Evolutionary conservation across 2,797 vertebrate genomes (phyloP), one percentile per base, ranked within the genome.

Genomic region (Pseudochirops corinnae): DNA sequence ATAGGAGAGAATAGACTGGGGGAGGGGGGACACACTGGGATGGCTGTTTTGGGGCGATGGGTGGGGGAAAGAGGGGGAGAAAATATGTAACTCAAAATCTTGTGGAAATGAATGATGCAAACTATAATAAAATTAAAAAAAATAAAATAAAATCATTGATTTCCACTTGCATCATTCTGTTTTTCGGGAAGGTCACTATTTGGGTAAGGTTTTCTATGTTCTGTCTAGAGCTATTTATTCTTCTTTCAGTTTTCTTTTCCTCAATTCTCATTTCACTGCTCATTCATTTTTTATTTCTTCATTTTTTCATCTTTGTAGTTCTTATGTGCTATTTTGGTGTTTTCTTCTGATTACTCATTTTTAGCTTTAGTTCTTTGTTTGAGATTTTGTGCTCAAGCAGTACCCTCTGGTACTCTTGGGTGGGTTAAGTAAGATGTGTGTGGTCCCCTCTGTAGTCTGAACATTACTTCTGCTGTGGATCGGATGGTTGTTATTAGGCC

Each of bases 271-370:
- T 82, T 82, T 82, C n/a, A 82, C 7, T 82, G 5, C 7, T 46
- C 39, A 82, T 46, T 82, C 39, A 33, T 29, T 67, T 67, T 67
- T 67, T n/a, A 33, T 29, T 62, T 67, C 0, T 82, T 46, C 18
- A 82, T 46, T 82, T 67, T n/a, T 82, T 46, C 39, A 46, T 39
- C n/a, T 39, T 46, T 46, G 39, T 82, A 82, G 39, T 46, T 18
- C 39, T 26, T 39, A 82, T 39, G 7, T 82, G n/a, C n/a, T 46
- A 46, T 82, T 67, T 67, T 74, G 14, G n/a, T 39, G 67, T 39
- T 74, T 82, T 82, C 67, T 82, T 82, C 67, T 82, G n/a, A 82
- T 82, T 21, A n/a, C 62, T 82, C 67, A 82, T 39, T 82, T 82
- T 82, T 39, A 67, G 13, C 28, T 6, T 28, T 3, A 9, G 7